Evolutionary conservation across 2,113 vertebrate genomes (phyloP).

Genomic region (Stigmatopora argus): DNA sequence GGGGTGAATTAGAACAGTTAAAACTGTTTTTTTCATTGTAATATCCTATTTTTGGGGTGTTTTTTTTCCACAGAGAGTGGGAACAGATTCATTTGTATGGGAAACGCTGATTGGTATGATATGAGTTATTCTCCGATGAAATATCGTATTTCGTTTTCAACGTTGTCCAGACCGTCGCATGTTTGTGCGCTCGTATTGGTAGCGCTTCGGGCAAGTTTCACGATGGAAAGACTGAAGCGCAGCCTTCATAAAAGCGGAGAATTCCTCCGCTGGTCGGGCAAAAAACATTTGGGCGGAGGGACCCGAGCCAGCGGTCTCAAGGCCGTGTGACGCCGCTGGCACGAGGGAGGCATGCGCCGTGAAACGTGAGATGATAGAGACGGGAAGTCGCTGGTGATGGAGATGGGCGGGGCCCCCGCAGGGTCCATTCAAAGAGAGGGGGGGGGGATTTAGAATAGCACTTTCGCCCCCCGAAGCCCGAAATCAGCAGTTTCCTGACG

Average conservation of each 20-base stretch:
- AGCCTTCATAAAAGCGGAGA: background rate
- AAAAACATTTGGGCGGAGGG: background rate
- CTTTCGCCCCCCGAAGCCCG: conserved; percentile 39
- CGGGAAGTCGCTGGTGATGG: conserved; percentile 43
- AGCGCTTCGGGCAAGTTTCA: conserved; percentile 4
- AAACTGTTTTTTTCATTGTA: too few relatives aligned
- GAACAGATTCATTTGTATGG: too few relatives aligned
- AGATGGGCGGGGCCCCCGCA: background rate
- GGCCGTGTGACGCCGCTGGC: conserved; percentile 16
- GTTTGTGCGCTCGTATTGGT: background rate
- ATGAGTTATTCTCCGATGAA: background rate
- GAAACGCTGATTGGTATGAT: background rate
- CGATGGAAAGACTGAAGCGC: background rate
- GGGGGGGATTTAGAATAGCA: background rate
- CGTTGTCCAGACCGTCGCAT: background rate
- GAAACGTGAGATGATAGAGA: conserved; percentile 56
- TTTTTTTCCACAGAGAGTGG: too few relatives aligned
- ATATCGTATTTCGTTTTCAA: background rate
- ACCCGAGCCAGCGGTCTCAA: background rate
- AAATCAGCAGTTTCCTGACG: conserved; percentile 55
- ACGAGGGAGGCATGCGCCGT: conserved; percentile 18
- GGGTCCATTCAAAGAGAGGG: conserved; percentile 16
- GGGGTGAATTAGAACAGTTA: too few relatives aligned
- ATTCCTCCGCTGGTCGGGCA: background rate
- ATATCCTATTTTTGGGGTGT: too few relatives aligned